phyloP scores from a whole-genome alignment of 2,113 vertebrate genomes.

The Urocynchramus pylzowi region DNA sequence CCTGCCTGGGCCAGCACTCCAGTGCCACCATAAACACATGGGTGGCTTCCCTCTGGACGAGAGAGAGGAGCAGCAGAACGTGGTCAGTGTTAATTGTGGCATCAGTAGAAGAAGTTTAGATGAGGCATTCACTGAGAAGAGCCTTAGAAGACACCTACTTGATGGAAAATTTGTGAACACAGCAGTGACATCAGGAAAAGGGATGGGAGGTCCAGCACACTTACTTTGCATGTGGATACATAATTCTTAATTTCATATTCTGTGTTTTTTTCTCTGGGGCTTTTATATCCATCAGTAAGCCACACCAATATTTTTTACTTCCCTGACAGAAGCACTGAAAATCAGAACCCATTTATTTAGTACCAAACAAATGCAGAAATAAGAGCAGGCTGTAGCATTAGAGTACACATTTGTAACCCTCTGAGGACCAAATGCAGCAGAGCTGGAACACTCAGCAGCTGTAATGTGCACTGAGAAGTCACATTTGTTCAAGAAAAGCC shows the following conservation, averaged over 20 bases:
- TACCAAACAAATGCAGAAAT: background rate
- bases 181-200: background rate
- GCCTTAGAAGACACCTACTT: background rate
- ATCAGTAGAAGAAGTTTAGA: background rate
- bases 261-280: background rate
- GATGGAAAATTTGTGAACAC: background rate
- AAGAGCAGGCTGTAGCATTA: background rate
- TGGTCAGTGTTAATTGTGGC: background rate
- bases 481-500: conserved; percentile 47
- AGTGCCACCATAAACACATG: background rate
- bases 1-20: background rate
- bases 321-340: conserved; percentile 29
- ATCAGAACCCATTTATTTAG: background rate
- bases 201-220: background rate
- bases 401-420: background rate
- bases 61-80: background rate
- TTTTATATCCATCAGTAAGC: background rate
- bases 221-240: background rate
- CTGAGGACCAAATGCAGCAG: background rate
- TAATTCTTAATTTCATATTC: background rate
- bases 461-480: background rate
- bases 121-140: background rate
- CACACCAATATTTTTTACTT: background rate
- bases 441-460: conserved; percentile 5
- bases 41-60: background rate